These are phyloP conservation scores for Vulpes lagopus DNA, from an alignment of 2,113 vertebrate species.

Conservation along the genomic window DNA sequence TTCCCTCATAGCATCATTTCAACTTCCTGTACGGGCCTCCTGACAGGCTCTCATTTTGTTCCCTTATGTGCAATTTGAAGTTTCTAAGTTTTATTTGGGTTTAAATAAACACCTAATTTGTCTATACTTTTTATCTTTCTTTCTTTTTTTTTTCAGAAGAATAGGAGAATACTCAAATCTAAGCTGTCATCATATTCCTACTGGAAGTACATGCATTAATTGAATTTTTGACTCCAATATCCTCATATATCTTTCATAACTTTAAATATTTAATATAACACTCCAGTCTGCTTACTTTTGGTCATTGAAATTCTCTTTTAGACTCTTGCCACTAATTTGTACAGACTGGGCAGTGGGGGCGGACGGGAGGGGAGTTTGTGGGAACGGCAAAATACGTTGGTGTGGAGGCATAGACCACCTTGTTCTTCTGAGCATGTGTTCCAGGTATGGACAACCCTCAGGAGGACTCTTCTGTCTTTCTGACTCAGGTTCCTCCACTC, in stretches of 20 bases:
- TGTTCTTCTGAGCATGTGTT: neutral
- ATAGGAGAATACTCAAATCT: neutral
- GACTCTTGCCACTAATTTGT: neutral
- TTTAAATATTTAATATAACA: neutral
- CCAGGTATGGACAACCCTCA: neutral
- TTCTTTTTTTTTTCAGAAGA: neutral
- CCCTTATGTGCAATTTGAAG: neutral
- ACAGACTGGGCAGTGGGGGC: neutral
- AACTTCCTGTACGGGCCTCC: neutral
- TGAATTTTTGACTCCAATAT: neutral
- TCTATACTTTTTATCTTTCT: neutral
- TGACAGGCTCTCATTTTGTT: neutral
- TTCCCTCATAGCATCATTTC: neutral
- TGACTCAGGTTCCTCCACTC: neutral
- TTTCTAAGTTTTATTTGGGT: neutral
- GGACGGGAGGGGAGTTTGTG: neutral
- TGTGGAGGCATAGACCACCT: fast-evolving
- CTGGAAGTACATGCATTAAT: neutral
- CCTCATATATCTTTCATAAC: neutral
- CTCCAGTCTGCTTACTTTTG: neutral
- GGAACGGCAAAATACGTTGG: neutral
- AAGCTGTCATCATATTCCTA: neutral
- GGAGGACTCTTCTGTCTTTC: neutral
- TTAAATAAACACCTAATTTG: neutral
- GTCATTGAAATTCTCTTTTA: neutral